phyloP scores from a whole-genome alignment of 2,888 invertebrate species.

The Coronaproctus castanopsis region DNA sequence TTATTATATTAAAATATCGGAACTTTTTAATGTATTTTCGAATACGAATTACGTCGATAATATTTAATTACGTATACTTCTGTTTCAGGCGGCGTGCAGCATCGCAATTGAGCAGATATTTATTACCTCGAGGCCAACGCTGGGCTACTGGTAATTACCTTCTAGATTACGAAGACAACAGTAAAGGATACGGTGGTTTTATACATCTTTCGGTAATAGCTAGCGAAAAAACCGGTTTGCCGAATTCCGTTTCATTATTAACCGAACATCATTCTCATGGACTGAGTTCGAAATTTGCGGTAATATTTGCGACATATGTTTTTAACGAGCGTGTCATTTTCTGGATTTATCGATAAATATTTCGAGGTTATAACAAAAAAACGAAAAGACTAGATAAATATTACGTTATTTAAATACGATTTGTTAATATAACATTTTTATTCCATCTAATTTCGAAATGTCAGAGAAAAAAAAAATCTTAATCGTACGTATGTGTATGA shows the following conservation, averaged over 20 bases:
- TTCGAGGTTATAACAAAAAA: too few relatives aligned
- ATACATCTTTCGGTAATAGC: constrained; percentile 41
- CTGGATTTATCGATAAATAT: too few relatives aligned
- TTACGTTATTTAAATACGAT: too few relatives aligned
- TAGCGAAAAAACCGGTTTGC: constrained; percentile 41
- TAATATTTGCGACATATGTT: too few relatives aligned
- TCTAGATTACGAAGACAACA: constrained; percentile 43
- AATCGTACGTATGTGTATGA: too few relatives aligned
- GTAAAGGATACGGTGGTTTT: constrained; percentile 37
- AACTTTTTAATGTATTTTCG: too few relatives aligned
- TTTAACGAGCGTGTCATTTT: too few relatives aligned
- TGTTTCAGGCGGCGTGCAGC: constrained; percentile 8
- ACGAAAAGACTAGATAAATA: too few relatives aligned
- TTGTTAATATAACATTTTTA: too few relatives aligned
- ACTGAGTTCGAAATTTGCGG: constrained; percentile 23
- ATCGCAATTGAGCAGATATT: constrained; percentile 41
- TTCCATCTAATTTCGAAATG: too few relatives aligned
- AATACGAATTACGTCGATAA: too few relatives aligned
- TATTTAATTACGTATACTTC: not conserved
- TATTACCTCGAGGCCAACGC: constrained; percentile 26
- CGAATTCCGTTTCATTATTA: constrained; percentile 37
- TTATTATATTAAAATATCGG: not conserved
- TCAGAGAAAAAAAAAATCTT: too few relatives aligned
- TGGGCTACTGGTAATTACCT: constrained; percentile 53
- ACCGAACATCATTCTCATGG: constrained; percentile 36